Conservation (phyloP, 2,797 vertebrate species). For the Oreonectes daqikongensis region DNA sequence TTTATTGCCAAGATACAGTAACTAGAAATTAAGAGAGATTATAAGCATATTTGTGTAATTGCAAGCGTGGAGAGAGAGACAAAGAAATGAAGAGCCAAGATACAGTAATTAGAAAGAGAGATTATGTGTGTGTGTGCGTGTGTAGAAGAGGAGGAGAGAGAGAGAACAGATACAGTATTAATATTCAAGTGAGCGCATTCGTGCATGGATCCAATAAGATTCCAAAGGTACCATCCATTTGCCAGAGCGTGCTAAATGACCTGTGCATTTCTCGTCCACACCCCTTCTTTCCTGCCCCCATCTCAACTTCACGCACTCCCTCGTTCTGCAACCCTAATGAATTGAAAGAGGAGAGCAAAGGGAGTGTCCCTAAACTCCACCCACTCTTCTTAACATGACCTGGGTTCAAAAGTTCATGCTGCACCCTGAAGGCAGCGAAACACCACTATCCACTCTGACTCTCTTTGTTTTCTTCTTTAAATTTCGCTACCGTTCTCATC, state of each 20-base stretch:
- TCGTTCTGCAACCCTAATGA: slow-evolving; percentile 81
- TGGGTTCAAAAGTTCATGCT: slow-evolving; percentile 89
- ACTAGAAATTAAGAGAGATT: slow-evolving; percentile 24
- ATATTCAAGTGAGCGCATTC: slow-evolving; percentile 84
- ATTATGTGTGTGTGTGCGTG: not conserved
- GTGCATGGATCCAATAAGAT: slow-evolving; percentile 90
- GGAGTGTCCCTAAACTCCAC: slow-evolving; percentile 68
- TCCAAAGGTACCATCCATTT: slow-evolving; percentile 87
- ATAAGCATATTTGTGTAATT: not conserved
- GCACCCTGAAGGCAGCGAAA: slow-evolving; percentile 81
- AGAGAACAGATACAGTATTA: slow-evolving; percentile 73
- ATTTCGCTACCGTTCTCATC: slow-evolving; percentile 43
- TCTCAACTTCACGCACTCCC: slow-evolving; percentile 61
- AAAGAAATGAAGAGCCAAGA: slow-evolving; percentile 18
- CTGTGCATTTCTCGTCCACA: slow-evolving; percentile 67
- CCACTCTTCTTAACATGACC: slow-evolving; percentile 61
- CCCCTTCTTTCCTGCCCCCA: slow-evolving; percentile 65
- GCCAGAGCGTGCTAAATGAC: slow-evolving; percentile 84
- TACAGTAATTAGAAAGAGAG: slow-evolving; percentile 22
- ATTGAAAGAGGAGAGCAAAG: slow-evolving; percentile 80
- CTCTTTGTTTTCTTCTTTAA: slow-evolving; percentile 51
- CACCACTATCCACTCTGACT: slow-evolving; percentile 55
- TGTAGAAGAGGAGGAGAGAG: not conserved
- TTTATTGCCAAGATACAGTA: slow-evolving; percentile 30
- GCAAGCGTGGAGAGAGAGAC: not conserved